Conservation (phyloP, 2,113 vertebrate genomes). For the Brachirus orientalis region DNA sequence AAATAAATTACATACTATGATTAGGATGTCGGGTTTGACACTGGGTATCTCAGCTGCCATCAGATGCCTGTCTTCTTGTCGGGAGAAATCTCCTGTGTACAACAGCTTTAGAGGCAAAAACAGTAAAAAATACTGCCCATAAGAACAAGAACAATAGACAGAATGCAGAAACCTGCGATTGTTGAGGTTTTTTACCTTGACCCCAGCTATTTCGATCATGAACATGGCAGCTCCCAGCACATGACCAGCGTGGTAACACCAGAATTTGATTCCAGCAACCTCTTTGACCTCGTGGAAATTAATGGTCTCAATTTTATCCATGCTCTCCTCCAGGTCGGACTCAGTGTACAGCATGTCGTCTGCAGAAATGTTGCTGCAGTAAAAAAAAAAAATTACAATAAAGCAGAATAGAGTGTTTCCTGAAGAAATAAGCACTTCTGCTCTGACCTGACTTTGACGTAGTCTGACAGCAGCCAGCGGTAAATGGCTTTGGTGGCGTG, state of each 20-base stretch:
- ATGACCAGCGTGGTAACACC: constrained; percentile 97
- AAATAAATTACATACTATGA: constrained; percentile 84
- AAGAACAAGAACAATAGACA: neutral
- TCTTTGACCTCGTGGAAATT: constrained; percentile 99
- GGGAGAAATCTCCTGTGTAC: constrained; percentile 97
- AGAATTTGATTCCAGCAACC: constrained; percentile 98
- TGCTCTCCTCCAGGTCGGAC: constrained; percentile 97
- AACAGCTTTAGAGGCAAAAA: constrained; percentile 81
- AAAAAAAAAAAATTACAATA: constrained; percentile 7
- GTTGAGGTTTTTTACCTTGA: constrained; percentile 82
- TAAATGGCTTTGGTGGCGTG: constrained; percentile 99
- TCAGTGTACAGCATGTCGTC: constrained; percentile 99
- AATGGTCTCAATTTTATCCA: constrained; percentile 99
- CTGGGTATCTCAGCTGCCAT: constrained; percentile 99
- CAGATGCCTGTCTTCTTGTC: constrained; percentile 96
- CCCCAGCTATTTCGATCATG: constrained; percentile 98
- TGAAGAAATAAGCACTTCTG: no score
- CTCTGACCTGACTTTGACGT: constrained; percentile 96
- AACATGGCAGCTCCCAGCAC: constrained; percentile 98
- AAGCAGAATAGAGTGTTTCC: neutral
- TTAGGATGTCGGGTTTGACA: constrained; percentile 97
- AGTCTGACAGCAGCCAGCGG: constrained; percentile 97
- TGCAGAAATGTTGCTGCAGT: constrained; percentile 93
- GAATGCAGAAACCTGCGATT: neutral
- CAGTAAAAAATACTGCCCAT: no score